Percentiles rank a stretch among this genome's conserved stretches.
Conservation (phyloP, 2,888 invertebrate genomes). For the Oxyteleia sp. region DNA sequence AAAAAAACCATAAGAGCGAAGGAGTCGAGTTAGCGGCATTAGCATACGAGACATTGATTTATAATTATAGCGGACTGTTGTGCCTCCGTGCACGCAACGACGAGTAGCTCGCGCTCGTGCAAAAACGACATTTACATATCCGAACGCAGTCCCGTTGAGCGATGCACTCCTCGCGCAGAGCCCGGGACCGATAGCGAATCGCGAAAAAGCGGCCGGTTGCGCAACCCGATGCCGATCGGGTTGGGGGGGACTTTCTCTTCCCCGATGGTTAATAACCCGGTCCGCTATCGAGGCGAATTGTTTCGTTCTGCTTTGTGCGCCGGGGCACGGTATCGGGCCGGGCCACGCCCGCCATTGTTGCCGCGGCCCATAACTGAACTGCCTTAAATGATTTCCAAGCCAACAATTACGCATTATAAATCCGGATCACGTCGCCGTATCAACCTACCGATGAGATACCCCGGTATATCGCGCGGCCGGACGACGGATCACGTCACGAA, state of each 20-base stretch:
- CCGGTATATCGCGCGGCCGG: neutral
- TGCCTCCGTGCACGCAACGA: slow-evolving; percentile 81
- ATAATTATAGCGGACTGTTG: slow-evolving; percentile 78
- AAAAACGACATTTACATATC: slow-evolving; percentile 80
- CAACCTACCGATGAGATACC: slow-evolving; percentile 37
- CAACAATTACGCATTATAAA: slow-evolving; percentile 60
- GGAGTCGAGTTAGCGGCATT: slow-evolving; percentile 67
- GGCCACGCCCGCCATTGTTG: slow-evolving; percentile 72
- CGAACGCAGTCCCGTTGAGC: too few relatives aligned
- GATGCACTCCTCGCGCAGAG: too few relatives aligned
- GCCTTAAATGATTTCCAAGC: slow-evolving; percentile 67
- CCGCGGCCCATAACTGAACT: slow-evolving; percentile 35
- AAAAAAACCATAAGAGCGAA: slow-evolving; percentile 2
- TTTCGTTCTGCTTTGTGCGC: slow-evolving; percentile 34
- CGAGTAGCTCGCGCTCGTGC: slow-evolving; percentile 75
- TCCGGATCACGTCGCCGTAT: slow-evolving; percentile 26
- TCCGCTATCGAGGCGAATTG: slow-evolving; percentile 35
- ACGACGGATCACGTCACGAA: slow-evolving; percentile 32
- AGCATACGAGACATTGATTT: slow-evolving; percentile 81
- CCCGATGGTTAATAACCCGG: slow-evolving; percentile 33
- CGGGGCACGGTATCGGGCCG: slow-evolving; percentile 31
- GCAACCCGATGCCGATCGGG: too few relatives aligned
- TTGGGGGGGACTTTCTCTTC: slow-evolving; percentile 23
- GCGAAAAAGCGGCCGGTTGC: too few relatives aligned
- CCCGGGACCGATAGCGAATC: too few relatives aligned